Conservation (phyloP, 92 coral and sea anemone genomes). For the Parazoanthus swiftii region DNA sequence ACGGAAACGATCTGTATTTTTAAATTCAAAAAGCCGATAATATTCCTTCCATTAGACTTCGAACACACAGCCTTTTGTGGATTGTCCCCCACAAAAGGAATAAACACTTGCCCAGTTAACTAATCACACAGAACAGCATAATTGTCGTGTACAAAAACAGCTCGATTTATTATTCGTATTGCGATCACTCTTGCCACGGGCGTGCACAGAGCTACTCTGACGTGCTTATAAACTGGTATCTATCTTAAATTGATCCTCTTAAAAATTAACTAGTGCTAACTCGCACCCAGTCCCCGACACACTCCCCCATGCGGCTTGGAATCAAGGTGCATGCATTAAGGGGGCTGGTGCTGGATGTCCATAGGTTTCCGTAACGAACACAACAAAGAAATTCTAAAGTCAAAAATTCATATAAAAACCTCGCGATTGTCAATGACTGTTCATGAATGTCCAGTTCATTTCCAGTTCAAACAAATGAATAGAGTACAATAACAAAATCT, state of each 20-base stretch:
- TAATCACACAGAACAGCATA: neutral
- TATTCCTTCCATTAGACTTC: too few species aligned
- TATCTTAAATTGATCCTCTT: neutral
- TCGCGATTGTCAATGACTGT: neutral
- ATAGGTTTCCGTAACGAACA: neutral
- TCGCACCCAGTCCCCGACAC: conserved; percentile 7
- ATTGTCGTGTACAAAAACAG: neutral
- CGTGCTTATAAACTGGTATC: neutral
- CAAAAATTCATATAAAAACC: neutral
- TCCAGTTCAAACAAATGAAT: neutral
- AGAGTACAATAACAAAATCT: neutral
- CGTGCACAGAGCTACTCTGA: conserved; percentile 8
- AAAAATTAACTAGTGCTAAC: neutral
- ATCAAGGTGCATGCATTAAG: conserved; percentile 15
- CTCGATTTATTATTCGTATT: too few species aligned
- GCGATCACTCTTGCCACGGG: conserved; percentile 10
- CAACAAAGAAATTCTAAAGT: neutral
- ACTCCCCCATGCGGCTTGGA: conserved; percentile 39
- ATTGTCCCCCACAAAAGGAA: neutral
- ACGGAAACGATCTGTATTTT: too few species aligned
- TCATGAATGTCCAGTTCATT: neutral
- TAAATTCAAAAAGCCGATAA: too few species aligned
- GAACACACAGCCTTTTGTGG: neutral
- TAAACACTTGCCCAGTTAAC: neutral
- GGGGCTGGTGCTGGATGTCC: neutral